Evolutionary conservation across 2,888 invertebrate genomes (phyloP).

Genomic region (Lepidochitona cinerea): DNA sequence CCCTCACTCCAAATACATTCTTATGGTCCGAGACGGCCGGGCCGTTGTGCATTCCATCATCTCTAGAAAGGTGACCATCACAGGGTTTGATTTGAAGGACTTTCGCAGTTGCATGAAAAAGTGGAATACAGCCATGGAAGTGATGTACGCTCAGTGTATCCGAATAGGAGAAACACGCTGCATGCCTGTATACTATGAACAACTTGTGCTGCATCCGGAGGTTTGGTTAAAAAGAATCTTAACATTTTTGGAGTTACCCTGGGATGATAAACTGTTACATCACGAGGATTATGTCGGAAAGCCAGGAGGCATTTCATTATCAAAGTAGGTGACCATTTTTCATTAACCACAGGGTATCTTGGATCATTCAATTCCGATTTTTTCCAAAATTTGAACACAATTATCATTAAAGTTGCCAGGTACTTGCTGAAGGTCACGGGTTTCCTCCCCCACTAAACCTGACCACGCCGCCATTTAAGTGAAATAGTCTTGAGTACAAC

Average conservation of each 20-base stretch:
- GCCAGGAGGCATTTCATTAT: slow-evolving; percentile 92
- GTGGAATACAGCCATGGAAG: slow-evolving; percentile 96
- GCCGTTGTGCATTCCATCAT: slow-evolving; percentile 99
- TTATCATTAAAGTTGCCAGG: no score
- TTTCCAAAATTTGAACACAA: no score
- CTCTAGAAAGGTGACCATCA: slow-evolving; percentile 89
- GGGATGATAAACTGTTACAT: slow-evolving; percentile 96
- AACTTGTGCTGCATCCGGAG: slow-evolving; percentile 94
- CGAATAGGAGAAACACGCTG: slow-evolving; percentile 75
- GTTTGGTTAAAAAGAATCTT: slow-evolving; percentile 90
- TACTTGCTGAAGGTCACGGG: no score
- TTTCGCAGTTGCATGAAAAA: slow-evolving; percentile 93
- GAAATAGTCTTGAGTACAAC: no score
- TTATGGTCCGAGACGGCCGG: slow-evolving; percentile 98
- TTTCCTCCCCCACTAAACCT: no score
- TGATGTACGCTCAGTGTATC: slow-evolving; percentile 79
- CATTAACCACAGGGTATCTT: no score
- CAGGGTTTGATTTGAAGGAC: slow-evolving; percentile 94
- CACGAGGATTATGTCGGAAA: slow-evolving; percentile 98
- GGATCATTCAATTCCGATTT: no score
- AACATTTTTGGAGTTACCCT: slow-evolving; percentile 90
- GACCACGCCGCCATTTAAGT: no score
- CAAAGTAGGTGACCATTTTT: slow-evolving; percentile 90
- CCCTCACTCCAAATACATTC: slow-evolving; percentile 97
- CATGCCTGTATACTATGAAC: slow-evolving; percentile 95